A percentile compares a stretch with the other conserved stretches of the same genome.
Conservation (phyloP, 2,113 vertebrate genomes). For the Phyllostomus discolor region DNA sequence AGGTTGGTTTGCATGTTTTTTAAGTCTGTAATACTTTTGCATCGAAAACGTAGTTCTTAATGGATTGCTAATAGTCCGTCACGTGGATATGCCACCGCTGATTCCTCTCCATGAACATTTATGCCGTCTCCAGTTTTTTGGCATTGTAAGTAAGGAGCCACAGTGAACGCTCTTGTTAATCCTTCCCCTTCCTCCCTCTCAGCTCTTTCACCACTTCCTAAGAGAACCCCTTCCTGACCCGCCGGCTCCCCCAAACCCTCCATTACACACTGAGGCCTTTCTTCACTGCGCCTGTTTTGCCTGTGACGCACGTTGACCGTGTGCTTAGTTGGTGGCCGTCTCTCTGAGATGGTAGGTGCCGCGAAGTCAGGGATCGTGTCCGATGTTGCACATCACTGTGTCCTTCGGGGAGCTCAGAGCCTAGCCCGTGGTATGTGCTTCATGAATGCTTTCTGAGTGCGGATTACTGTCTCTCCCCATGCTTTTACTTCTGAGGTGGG, state of each 20-base stretch:
- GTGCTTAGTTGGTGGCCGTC: background rate
- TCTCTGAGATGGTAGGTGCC: background rate
- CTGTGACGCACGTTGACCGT: background rate
- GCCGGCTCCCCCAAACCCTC: background rate
- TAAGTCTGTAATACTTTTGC: background rate
- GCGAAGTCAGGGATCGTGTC: background rate
- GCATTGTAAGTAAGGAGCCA: background rate
- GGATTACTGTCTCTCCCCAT: background rate
- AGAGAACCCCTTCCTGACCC: background rate
- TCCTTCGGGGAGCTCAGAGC: background rate
- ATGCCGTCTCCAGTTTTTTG: background rate
- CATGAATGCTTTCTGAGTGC: background rate
- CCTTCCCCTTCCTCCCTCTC: background rate
- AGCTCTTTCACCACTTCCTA: background rate
- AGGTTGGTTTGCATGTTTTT: slow-evolving; percentile 23
- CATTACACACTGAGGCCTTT: background rate
- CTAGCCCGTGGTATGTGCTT: background rate
- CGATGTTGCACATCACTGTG: background rate
- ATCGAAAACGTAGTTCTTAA: slow-evolving; percentile 43
- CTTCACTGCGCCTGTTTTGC: background rate
- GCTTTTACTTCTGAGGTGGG: background rate
- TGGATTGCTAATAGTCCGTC: slow-evolving; percentile 9
- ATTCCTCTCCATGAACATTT: background rate
- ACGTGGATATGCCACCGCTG: background rate
- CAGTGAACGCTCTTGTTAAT: slow-evolving; percentile 4